phyloP scores from a whole-genome alignment of 23 tunicate species.

The Styela clava region DNA sequence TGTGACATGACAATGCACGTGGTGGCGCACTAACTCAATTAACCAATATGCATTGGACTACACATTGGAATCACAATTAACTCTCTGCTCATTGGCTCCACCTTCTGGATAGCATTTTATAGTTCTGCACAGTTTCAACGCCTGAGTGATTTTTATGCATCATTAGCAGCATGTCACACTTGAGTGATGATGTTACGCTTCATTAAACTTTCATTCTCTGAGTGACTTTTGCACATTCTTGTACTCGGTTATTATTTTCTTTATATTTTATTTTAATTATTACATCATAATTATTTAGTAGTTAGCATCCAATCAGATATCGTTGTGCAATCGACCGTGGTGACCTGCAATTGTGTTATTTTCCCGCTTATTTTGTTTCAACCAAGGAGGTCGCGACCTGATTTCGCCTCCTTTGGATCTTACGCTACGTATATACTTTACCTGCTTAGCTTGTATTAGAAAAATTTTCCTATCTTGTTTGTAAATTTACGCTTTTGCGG shows the following conservation, averaged over 20 bases:
- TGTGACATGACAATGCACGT: constrained; percentile 16
- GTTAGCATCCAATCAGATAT: background rate
- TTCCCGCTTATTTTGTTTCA: too few species aligned
- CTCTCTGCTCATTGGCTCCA: background rate
- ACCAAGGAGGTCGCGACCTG: too few species aligned
- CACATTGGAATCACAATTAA: background rate
- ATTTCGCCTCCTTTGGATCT: too few species aligned
- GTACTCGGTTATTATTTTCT: background rate
- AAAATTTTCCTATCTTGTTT: too few species aligned
- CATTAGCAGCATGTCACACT: background rate
- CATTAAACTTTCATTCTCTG: background rate
- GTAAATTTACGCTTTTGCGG: too few species aligned
- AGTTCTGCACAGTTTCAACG: background rate
- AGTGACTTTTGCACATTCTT: background rate
- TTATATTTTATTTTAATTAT: too few species aligned
- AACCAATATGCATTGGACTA: background rate
- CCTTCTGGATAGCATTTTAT: background rate
- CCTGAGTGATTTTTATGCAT: background rate
- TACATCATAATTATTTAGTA: background rate
- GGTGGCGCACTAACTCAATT: background rate
- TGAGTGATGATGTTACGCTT: background rate
- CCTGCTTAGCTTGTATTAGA: too few species aligned
- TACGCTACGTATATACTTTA: too few species aligned
- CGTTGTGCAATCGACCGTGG: background rate
- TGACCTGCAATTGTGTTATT: background rate